Evolutionary conservation across 2,888 invertebrate genomes (phyloP).

Genomic region (Polylopha cassiicola): DNA sequence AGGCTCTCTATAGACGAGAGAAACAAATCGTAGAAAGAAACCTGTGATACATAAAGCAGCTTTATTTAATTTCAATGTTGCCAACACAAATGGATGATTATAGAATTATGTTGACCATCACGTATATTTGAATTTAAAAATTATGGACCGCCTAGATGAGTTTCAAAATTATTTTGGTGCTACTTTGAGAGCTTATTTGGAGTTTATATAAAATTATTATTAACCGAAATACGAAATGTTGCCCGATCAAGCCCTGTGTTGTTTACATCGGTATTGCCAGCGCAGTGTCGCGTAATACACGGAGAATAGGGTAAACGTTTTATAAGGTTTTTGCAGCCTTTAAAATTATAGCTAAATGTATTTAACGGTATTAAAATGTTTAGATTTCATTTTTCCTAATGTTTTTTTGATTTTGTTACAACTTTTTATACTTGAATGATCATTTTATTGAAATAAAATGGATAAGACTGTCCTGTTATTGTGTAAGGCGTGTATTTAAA

Average conservation of each 20-base stretch:
- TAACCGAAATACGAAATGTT: constrained; percentile 3
- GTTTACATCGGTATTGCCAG: constrained; percentile 55
- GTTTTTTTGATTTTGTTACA: constrained; percentile 38
- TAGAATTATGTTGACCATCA: neutral
- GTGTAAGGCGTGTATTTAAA: constrained; percentile 52
- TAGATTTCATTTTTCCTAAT: constrained; percentile 23
- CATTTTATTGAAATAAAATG: constrained; percentile 48
- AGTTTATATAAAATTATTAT: constrained; percentile 5
- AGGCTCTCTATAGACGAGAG: constrained; percentile 12
- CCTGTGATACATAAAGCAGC: constrained; percentile 36
- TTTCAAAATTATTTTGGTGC: constrained; percentile 34
- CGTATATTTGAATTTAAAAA: constrained; percentile 5
- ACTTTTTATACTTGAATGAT: constrained; percentile 36
- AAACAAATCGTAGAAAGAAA: constrained; percentile 22
- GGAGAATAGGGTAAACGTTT: constrained; percentile 64
- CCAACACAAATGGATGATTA: constrained; percentile 11
- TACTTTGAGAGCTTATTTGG: constrained; percentile 28
- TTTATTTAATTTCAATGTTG: constrained; percentile 24
- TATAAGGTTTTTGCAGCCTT: constrained; percentile 63
- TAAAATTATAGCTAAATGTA: constrained; percentile 55
- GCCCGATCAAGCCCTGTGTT: constrained; percentile 47
- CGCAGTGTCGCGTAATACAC: constrained; percentile 61
- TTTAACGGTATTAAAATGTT: constrained; percentile 45
- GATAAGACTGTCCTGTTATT: constrained; percentile 65
- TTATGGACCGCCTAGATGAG: constrained; percentile 8